Percentiles rank a stretch among this genome's conserved stretches.
Conservation (phyloP, 2,888 invertebrate genomes). For the Crossocerus cetratus region DNA sequence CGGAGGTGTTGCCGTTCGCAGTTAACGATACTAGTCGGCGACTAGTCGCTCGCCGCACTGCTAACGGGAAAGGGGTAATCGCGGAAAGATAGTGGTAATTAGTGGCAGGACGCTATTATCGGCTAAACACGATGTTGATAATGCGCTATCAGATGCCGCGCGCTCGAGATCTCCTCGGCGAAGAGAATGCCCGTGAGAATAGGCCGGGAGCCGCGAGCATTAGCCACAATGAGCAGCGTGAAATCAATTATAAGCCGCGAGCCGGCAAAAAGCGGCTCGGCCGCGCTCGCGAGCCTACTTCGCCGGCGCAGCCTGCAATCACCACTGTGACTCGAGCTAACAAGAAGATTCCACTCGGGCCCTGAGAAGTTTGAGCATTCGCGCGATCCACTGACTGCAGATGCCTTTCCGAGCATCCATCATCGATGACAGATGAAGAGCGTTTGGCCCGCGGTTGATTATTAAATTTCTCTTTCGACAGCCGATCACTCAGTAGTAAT, state of each 20-base stretch:
- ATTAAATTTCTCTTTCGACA: no score
- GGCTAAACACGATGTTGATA: conserved; percentile 17
- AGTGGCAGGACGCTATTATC: conserved; percentile 26
- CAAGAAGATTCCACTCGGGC: neutral
- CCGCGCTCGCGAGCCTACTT: neutral
- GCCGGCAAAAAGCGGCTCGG: neutral
- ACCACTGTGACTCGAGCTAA: neutral
- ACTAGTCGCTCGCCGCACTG: conserved; percentile 15
- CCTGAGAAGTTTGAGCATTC: neutral
- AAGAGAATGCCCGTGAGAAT: neutral
- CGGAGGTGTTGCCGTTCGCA: no score
- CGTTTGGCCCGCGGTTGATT: no score
- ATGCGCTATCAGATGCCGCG: conserved; percentile 1
- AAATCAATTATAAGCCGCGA: neutral
- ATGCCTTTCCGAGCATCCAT: no score
- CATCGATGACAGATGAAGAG: no score
- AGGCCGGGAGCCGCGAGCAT: neutral
- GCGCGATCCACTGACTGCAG: no score
- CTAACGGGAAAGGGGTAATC: conserved; percentile 37
- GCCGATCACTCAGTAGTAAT: no score
- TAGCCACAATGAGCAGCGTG: neutral
- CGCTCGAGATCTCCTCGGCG: neutral
- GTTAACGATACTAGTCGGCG: conserved; percentile 11
- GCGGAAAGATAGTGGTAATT: conserved; percentile 39
- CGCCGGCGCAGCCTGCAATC: neutral